Evolutionary conservation across 1,140 invertebrate species (phyloP).

Genomic region (Drosophila willistoni): DNA sequence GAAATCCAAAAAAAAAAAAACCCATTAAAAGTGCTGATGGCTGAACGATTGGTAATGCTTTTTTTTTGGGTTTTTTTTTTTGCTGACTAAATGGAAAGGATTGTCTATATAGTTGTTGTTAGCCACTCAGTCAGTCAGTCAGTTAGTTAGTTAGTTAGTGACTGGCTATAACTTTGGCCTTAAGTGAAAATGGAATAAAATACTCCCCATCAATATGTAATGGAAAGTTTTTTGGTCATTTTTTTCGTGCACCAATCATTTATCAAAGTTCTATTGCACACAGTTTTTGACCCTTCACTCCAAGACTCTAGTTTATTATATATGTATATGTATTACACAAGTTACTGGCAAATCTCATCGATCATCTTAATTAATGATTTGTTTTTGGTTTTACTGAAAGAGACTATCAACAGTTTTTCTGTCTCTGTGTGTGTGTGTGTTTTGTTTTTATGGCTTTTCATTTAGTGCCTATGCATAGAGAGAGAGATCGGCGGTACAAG

Average conservation of each 20-base stretch:
- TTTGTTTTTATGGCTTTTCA: conserved; percentile 24
- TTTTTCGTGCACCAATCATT: conserved; percentile 17
- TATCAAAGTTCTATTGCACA: conserved; percentile 24
- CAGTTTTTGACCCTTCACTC: no score
- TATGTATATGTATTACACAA: conserved; percentile 18
- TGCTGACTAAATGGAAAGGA: background rate
- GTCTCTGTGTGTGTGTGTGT: background rate
- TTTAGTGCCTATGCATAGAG: background rate
- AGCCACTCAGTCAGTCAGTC: no score
- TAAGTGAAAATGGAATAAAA: background rate
- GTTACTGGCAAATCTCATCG: conserved; percentile 27
- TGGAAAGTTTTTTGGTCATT: background rate
- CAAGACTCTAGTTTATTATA: conserved; percentile 1
- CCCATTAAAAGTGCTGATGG: conserved; percentile 39
- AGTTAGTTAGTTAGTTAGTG: background rate
- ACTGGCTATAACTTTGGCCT: background rate
- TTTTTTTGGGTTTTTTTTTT: background rate
- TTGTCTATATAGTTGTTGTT: background rate
- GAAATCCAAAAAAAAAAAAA: conserved; percentile 19
- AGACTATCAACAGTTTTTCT: background rate
- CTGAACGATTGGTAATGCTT: conserved; percentile 1
- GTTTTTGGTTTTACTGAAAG: background rate
- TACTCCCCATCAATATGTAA: background rate
- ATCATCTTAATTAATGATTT: conserved; percentile 33
- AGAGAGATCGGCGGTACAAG: no score